Conservation (phyloP, 2,113 vertebrate species). For the Cervus canadensis region DNA sequence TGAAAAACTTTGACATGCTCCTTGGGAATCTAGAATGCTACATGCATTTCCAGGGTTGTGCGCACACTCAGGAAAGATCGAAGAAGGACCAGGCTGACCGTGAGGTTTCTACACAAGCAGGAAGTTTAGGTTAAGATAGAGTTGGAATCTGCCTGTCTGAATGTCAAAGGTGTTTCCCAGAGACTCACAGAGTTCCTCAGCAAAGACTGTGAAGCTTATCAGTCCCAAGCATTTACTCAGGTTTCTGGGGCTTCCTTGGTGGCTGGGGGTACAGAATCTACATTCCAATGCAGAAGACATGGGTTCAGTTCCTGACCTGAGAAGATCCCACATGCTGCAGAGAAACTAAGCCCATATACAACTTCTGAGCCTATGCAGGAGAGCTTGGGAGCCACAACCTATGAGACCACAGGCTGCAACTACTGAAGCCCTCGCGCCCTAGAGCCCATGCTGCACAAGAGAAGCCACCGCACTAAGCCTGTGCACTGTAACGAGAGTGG, state of each 20-base stretch:
- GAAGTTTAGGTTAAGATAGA: background rate
- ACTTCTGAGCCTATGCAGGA: background rate
- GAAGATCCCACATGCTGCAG: background rate
- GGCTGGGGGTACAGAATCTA: background rate
- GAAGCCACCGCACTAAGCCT: background rate
- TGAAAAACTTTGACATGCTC: background rate
- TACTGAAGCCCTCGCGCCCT: rapidly evolving
- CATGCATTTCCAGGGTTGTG: background rate
- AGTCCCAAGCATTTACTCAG: background rate
- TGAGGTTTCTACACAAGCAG: background rate
- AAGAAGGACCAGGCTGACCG: background rate
- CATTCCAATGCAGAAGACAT: background rate
- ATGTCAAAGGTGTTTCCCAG: background rate
- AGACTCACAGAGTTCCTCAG: background rate
- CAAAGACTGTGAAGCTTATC: background rate
- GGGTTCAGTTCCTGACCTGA: background rate
- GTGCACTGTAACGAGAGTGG: background rate
- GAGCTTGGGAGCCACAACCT: background rate
- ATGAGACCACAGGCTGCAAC: rapidly evolving
- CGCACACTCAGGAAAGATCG: background rate
- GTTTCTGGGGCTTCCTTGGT: background rate
- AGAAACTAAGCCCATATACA: background rate
- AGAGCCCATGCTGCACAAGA: background rate
- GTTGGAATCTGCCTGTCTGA: background rate
- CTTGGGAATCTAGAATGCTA: background rate